Percentiles rank a stretch among this genome's conserved stretches.
These are phyloP conservation scores for Strigamia maritima DNA, from an alignment of 2,888 invertebrate species.

Conservation along the genomic window DNA sequence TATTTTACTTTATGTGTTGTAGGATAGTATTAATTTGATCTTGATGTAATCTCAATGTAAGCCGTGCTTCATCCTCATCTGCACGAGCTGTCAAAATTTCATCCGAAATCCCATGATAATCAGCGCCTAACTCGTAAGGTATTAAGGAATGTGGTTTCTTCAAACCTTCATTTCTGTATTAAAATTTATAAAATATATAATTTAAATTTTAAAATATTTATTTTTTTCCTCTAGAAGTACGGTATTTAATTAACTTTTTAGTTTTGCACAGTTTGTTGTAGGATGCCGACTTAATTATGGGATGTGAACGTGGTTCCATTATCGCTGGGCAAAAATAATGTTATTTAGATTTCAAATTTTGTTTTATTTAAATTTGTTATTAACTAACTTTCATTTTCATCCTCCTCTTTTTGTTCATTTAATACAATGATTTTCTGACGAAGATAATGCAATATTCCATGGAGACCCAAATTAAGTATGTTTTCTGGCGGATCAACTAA, in stretches of 20 bases:
- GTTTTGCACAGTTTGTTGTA: no score
- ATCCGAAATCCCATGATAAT: background rate
- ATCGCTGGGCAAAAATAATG: no score
- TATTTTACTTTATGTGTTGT: background rate
- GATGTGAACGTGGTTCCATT: no score
- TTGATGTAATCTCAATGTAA: background rate
- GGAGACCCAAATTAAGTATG: background rate
- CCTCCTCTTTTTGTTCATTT: background rate
- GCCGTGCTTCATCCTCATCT: background rate
- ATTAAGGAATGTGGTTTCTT: background rate
- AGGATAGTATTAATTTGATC: background rate
- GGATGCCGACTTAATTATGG: no score
- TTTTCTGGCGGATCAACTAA: slow-evolving; percentile 2
- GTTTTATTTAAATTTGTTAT: background rate
- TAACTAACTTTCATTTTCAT: background rate
- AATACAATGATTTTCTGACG: background rate
- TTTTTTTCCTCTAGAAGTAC: no score
- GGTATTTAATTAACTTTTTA: no score
- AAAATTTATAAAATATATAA: no score
- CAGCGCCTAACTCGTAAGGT: background rate
- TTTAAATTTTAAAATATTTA: no score
- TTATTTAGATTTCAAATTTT: no score
- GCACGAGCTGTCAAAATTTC: background rate
- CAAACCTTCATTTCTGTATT: background rate
- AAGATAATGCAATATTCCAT: slow-evolving; percentile 25